Evolutionary conservation across 2,797 vertebrate species (phyloP).

Genomic region (Enteromius anoplus): DNA sequence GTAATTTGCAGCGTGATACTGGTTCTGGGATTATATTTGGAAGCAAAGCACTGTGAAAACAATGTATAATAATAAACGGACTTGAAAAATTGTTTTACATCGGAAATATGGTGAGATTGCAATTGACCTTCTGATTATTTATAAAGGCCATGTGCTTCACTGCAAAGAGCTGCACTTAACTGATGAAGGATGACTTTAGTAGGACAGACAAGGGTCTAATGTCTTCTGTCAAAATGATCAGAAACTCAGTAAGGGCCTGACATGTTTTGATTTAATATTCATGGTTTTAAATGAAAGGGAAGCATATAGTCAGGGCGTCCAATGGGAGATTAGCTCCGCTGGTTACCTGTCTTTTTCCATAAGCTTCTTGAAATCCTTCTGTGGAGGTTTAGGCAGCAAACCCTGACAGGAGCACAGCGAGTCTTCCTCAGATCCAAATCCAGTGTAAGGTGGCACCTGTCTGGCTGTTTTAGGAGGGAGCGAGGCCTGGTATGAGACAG

Average conservation of each 20-base stretch:
- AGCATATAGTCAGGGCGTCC: constrained; percentile 12
- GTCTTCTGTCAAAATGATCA: constrained; percentile 34
- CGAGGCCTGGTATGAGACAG: constrained; percentile 78
- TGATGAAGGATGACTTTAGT: constrained; percentile 5
- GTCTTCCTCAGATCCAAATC: constrained; percentile 94
- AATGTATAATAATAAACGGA: constrained; percentile 36
- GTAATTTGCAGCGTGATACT: constrained; percentile 15
- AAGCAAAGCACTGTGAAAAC: constrained; percentile 15
- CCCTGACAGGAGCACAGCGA: constrained; percentile 84
- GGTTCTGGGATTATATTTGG: constrained; percentile 20
- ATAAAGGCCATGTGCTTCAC: background rate
- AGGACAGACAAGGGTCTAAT: constrained; percentile 42
- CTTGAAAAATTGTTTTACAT: background rate
- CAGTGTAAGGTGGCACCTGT: constrained; percentile 85
- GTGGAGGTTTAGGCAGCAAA: constrained; percentile 77
- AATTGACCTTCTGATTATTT: constrained; percentile 29
- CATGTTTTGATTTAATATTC: constrained; percentile 35
- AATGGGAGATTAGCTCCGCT: background rate
- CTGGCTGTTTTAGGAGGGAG: constrained; percentile 71
- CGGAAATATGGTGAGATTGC: constrained; percentile 30
- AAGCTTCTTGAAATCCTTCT: constrained; percentile 82
- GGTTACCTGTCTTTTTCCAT: constrained; percentile 89
- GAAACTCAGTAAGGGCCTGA: constrained; percentile 9
- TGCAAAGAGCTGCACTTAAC: constrained; percentile 15
- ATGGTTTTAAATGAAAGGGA: constrained; percentile 31